Evolutionary conservation across 2,888 invertebrate genomes (phyloP), one percentile per base, ranked within the genome.

Genomic region (Drosophila kambysellisi): DNA sequence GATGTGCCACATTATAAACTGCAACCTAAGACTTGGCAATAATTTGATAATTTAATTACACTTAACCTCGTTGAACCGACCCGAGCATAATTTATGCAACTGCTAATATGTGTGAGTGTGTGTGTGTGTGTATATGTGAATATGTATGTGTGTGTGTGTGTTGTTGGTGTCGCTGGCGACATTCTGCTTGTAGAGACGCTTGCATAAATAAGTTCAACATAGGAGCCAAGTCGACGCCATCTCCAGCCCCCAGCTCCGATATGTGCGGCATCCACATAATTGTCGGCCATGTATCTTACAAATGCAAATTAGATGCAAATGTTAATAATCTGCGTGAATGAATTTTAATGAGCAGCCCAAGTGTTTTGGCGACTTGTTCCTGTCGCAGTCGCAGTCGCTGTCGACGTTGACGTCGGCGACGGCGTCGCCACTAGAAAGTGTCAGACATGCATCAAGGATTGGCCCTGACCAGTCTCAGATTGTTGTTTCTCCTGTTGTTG

Each of bases 231-330:
- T 51, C 29, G 57, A 20, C 77, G 58, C 65, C 58, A 12, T 43
- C 59, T 58, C 15, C 60, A 9, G 20, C 1, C 80, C 35, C 11
- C 56, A 20, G 29, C 9, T 37, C 53, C 85, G 80, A 88, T 88
- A 76, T 85, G 83, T 83, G 76, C 75, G 75, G 83, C 88, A 78
- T 81, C 84, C 89, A 77, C 86, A 87, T 87, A 87, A 87, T 90
- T 87, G 86, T 87, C 86, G 86, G 87, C 90, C 88, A 87, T 87
- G 90, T 90, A 90, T 90, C 90, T 87, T 90, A 90, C 85, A 76
- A 83, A 90, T 87, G 87, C 90, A 87, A 87, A 87, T 87, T 90
- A 87, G 84, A 87, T 87, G 87, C 87, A 90, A 87, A 87, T 87
- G 86, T 86, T 86, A 86, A 86, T 86, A 86, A 86, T 86, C 86